phyloP scores from a whole-genome alignment of 2,113 vertebrate genomes.

The Bubo scandiacus region DNA sequence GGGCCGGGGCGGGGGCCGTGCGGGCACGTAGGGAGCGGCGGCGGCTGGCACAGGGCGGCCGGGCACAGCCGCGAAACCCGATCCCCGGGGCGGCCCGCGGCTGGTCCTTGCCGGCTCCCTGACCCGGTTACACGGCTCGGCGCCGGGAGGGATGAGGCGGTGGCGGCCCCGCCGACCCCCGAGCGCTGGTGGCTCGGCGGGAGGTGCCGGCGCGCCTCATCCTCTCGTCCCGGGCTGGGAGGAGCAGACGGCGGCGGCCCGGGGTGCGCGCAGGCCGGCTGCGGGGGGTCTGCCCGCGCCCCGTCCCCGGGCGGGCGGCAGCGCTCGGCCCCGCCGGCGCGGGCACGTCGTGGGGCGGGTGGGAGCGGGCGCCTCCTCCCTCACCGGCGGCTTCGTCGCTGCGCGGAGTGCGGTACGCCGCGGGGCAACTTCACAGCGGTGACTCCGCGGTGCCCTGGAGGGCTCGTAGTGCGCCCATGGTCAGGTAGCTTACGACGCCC shows the following conservation, averaged over 20 bases:
- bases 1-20: not conserved
- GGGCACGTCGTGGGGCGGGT: not conserved
- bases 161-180: no score
- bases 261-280: not conserved
- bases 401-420: not conserved
- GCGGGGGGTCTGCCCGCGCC: not conserved
- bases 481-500: not conserved
- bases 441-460: fast-evolving
- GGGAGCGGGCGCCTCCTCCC: no score
- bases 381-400: not conserved
- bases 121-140: not conserved
- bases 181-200: not conserved
- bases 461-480: not conserved
- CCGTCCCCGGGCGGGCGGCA: not conserved
- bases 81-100: not conserved
- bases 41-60: not conserved
- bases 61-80: not conserved
- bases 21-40: not conserved
- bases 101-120: not conserved
- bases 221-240: not conserved
- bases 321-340: not conserved
- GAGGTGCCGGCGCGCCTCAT: not conserved
- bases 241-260: not conserved
- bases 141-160: not conserved
- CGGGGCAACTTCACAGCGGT: not conserved